These are phyloP conservation scores for Heliconius sara DNA, from an alignment of 2,888 invertebrate genomes.

Conservation along the genomic window DNA sequence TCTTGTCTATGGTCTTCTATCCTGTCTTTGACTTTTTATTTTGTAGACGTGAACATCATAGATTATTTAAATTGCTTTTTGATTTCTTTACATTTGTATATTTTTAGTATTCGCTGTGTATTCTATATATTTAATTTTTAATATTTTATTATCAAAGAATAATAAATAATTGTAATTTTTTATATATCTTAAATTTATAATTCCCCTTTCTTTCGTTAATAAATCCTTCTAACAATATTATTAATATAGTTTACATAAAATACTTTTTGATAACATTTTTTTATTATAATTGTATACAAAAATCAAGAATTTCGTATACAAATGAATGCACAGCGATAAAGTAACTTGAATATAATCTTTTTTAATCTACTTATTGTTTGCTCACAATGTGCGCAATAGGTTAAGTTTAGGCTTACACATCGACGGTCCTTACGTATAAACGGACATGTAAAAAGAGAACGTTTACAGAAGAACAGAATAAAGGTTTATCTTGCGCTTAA, in stretches of 20 bases:
- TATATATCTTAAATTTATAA: too few species aligned
- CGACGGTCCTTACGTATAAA: slow-evolving; percentile 5
- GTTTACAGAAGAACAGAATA: too few species aligned
- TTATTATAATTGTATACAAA: background rate
- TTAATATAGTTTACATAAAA: background rate
- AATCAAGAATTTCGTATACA: slow-evolving; percentile 1
- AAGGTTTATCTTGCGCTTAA: too few species aligned
- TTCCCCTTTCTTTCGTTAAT: background rate
- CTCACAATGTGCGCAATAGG: slow-evolving; percentile 43
- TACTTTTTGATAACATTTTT: too few species aligned
- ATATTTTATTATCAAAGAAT: background rate
- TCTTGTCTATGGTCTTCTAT: slow-evolving; percentile 45
- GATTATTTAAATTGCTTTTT: slow-evolving; percentile 41
- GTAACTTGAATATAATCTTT: slow-evolving; percentile 32
- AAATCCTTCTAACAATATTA: background rate
- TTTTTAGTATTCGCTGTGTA: slow-evolving; percentile 27
- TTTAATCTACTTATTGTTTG: slow-evolving; percentile 42
- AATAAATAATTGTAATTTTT: background rate
- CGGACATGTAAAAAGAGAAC: background rate
- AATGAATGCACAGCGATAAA: slow-evolving; percentile 31
- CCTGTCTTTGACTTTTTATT: slow-evolving; percentile 42
- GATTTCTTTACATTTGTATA: slow-evolving; percentile 44
- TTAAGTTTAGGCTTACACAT: slow-evolving; percentile 37
- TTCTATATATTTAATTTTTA: background rate
- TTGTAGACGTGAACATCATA: slow-evolving; percentile 41